Evolutionary conservation across 2,113 vertebrate genomes (phyloP), one percentile per base, ranked within the genome.

Genomic region (Choloepus hoffmanni): DNA sequence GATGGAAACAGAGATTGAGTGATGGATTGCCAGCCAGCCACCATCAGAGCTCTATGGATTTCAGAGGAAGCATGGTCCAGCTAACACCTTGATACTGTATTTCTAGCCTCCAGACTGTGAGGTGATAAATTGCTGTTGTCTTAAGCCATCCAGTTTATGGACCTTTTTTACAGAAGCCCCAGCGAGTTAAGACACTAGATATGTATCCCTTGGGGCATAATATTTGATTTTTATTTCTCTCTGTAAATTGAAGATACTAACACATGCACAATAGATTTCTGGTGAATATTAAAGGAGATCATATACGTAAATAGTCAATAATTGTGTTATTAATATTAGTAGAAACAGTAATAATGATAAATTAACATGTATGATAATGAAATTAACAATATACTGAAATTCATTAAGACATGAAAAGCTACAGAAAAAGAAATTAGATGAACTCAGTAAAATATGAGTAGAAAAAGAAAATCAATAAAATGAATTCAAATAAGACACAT

Each of bases 371-470:
- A 58, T 81, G 10, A 67, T 48, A 50, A 43, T 77, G 30, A 60
- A 85, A 90, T 67, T 89, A 5, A n/a, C 58, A 5, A 83, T 14
- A 85, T 79, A 7, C 28, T 3, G 10, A 85, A 92, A 65, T 76
- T 84, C 45, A 84, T 28, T 78, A 92, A 90, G 6, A 70, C 78
- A 19, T 79, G 76, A 78, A 62, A 67, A 48, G 15, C 28, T 90
- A n/a, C 28, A 73, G 16, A 53, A 90, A 84, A 68, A 16, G 0
- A 72, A 81, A 77, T 67, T 86, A 78, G 21, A 77, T 58, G 10
- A 95, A n/a, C 13, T 88, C 36, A 63, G 15, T 87, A 62, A 94
- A 87, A 78, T 94, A 3, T 78, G 78, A 89, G 14, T 16, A 58
- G 16, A 21, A 45, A 87, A 76, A 73, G 43, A 28, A 14, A 78